These are phyloP conservation scores for Oreochromis aureus DNA, from an alignment of 2,113 vertebrate genomes.

Conservation along the genomic window DNA sequence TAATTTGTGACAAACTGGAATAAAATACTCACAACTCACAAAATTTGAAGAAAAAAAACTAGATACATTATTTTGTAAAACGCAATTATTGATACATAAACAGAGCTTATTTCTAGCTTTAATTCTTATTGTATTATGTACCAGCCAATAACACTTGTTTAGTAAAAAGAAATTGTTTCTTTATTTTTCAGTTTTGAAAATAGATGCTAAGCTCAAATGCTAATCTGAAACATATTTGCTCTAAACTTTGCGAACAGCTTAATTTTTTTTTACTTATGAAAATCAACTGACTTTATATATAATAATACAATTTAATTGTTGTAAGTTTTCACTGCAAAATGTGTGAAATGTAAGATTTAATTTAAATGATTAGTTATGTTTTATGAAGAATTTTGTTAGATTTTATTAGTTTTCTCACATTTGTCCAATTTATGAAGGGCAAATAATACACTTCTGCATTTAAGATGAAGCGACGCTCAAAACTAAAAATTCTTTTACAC, in stretches of 20 bases:
- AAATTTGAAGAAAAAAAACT: fast-evolving
- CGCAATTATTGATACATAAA: background rate
- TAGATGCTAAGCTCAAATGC: fast-evolving
- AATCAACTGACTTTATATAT: fast-evolving
- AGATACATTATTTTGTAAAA: background rate
- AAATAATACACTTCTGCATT: background rate
- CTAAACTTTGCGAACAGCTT: background rate
- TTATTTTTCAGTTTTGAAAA: background rate
- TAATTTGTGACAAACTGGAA: background rate
- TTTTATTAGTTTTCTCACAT: background rate
- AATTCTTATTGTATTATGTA: background rate
- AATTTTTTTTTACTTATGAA: background rate
- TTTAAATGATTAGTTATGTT: background rate
- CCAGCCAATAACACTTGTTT: background rate
- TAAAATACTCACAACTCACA: background rate
- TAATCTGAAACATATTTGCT: background rate
- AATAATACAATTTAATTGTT: background rate
- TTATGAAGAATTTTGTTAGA: fast-evolving
- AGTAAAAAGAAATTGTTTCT: fast-evolving
- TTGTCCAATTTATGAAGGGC: background rate
- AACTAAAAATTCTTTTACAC: background rate
- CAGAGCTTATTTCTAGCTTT: fast-evolving
- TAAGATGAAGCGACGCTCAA: background rate
- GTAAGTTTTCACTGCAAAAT: background rate
- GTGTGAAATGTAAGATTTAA: background rate